Percentiles rank a stretch among this genome's conserved stretches.
These are phyloP conservation scores for Diadromus collaris DNA, from an alignment of 2,888 invertebrate genomes.

Conservation along the genomic window DNA sequence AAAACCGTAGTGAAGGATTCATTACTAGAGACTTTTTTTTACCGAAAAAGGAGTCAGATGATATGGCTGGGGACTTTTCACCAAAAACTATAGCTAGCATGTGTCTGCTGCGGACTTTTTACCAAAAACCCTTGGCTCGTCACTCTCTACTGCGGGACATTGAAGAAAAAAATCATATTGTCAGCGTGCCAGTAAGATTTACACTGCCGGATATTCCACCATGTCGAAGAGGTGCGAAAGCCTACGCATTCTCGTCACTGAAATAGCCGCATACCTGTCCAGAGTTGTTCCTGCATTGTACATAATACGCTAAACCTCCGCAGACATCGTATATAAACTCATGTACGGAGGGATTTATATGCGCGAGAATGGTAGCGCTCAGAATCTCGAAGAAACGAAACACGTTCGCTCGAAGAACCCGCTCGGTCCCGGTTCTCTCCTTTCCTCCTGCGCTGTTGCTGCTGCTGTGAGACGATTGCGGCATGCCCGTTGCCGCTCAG, in stretches of 20 bases:
- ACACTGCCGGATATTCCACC: constrained; percentile 3
- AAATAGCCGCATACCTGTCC: constrained; percentile 35
- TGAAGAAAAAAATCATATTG: background rate
- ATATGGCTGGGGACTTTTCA: background rate
- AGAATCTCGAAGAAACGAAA: constrained; percentile 35
- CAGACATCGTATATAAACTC: constrained; percentile 24
- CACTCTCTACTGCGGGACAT: background rate
- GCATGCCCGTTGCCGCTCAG: constrained; percentile 36
- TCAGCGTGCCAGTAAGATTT: constrained; percentile 10
- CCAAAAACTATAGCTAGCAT: background rate
- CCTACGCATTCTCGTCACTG: constrained; percentile 42
- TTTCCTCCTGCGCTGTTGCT: constrained; percentile 36
- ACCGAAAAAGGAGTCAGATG: background rate
- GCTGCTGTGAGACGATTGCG: constrained; percentile 49
- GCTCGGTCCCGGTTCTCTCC: constrained; percentile 39
- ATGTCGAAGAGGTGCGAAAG: constrained; percentile 37
- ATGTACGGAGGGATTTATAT: constrained; percentile 45
- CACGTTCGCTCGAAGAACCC: constrained; percentile 42
- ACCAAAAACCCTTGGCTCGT: background rate
- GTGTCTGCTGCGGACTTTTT: background rate
- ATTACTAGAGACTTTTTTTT: background rate
- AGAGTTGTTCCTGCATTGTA: constrained; percentile 34
- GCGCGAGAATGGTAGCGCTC: constrained; percentile 45
- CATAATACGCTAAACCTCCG: background rate
- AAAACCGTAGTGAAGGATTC: background rate